phyloP scores from a whole-genome alignment of 2,888 invertebrate species.

The Lysandra bellargus region DNA sequence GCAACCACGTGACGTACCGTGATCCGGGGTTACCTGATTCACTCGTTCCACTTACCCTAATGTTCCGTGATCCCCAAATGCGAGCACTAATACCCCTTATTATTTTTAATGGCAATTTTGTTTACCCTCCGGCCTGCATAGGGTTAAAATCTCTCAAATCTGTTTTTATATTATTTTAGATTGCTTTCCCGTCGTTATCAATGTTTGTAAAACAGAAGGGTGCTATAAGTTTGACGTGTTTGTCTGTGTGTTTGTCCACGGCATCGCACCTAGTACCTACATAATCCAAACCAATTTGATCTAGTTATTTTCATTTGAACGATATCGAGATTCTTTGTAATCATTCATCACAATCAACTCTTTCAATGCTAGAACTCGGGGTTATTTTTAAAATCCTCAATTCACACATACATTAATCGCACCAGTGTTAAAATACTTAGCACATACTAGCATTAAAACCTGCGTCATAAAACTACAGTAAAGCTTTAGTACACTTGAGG shows the following conservation, averaged over 20 bases:
- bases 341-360: no score
- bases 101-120: conserved; percentile 17
- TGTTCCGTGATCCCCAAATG: conserved; percentile 12
- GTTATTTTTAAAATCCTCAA: no score
- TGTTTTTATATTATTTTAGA: conserved; percentile 2
- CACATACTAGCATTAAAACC: background rate
- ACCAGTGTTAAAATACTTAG: background rate
- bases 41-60: conserved; percentile 13
- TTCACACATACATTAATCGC: background rate
- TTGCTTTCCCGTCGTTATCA: background rate
- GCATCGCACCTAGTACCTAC: no score
- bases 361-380: no score
- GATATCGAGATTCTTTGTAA: background rate
- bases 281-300: background rate
- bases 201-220: background rate
- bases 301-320: background rate
- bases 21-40: conserved; percentile 16
- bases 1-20: background rate
- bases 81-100: conserved; percentile 13
- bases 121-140: background rate
- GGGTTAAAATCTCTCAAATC: conserved; percentile 1
- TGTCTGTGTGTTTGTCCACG: background rate
- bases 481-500: conserved; percentile 33
- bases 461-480: background rate
- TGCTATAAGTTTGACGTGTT: background rate